Base-by-base conservation (phyloP, 2,797 vertebrate species). In the Spinibarbus caldwelli region DNA sequence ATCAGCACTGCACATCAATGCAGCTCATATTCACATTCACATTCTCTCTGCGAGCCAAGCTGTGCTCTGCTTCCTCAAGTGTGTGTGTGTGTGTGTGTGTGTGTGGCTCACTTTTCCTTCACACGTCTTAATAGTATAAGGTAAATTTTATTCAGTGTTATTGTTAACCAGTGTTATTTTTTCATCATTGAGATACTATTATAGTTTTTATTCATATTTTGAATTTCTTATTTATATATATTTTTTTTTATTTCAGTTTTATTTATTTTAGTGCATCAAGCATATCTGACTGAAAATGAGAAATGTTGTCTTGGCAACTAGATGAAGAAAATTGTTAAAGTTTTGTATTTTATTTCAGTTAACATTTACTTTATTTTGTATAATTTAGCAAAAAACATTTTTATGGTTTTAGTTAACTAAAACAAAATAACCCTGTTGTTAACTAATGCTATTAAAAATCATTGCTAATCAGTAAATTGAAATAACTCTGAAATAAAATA, bases 21-120 rank as follows among this genome's bases (percentile, higher is more conserved):
- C 31, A 76, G 80, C 52, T 70, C 47, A 67, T 54, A 54, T 79
- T 78, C 76, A 85, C 64, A 84, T 80, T 85, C 54, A 75, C 66
- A 70, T 84, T 85, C 76, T 67, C 73, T 54, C 75, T 82, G 87
- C 88, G 80, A 84, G 73, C 49, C 49, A 88, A 92, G 83, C 90
- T 94, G 92, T 92, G 92, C 90, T 85, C 83, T 90, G 90, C 89
- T 89, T 92, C 49, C 87, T 78, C 87, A 92, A 90, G 89, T 66
- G 76, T 76, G 59, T 49, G 64, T 77, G 49, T 79, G 52, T 34
- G 75, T 70, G 75, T 71, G 23, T 6, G 77, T 75, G 59, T 80
- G 49, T 73, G 6, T 26, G 64, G 21, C 29, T 26, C 7, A 0
- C 67, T 52, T 62, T 83, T 71, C 17, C 76, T 62, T 43, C n/a